These are phyloP conservation scores for Dicyrtomina minuta DNA, from an alignment of 2,888 invertebrate genomes.

Conservation along the genomic window DNA sequence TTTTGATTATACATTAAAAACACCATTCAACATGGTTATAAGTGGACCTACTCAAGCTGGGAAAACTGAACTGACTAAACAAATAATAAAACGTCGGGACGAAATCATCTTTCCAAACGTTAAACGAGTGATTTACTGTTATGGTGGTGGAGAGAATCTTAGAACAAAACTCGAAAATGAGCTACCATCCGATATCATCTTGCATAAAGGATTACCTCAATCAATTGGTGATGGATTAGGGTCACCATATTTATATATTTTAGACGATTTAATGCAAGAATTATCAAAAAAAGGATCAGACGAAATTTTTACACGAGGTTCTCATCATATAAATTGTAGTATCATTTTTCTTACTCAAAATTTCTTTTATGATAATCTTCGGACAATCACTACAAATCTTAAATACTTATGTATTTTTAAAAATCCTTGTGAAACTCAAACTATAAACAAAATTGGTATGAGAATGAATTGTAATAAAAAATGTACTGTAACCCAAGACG, in stretches of 20 bases:
- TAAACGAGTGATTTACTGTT: conserved; percentile 21
- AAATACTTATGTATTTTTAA: conserved; percentile 32
- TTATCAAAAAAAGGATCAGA: background rate
- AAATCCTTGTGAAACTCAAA: conserved; percentile 39
- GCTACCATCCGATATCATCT: conserved; percentile 13
- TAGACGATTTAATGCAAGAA: conserved; percentile 33
- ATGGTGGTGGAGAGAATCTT: too few relatives aligned
- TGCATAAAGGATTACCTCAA: conserved; percentile 24
- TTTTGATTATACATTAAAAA: background rate
- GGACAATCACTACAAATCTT: conserved; percentile 35
- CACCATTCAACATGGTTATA: conserved; percentile 13
- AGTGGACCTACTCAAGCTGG: conserved; percentile 22
- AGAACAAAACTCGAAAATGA: conserved; percentile 1
- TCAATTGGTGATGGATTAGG: conserved; percentile 16
- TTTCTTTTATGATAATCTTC: conserved; percentile 34
- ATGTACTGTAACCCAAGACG: conserved; percentile 21
- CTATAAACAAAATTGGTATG: conserved; percentile 28
- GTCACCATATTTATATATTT: conserved; percentile 10
- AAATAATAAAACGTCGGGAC: conserved; percentile 16
- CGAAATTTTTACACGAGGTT: background rate
- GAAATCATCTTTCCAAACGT: conserved; percentile 22
- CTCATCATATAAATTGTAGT: conserved; percentile 15
- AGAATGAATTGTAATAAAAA: conserved; percentile 43
- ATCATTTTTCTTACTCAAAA: conserved; percentile 30
- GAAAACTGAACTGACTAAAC: conserved; percentile 17